Base-by-base conservation (phyloP, 1,140 invertebrate species). In the Notospermus geniculatus region DNA sequence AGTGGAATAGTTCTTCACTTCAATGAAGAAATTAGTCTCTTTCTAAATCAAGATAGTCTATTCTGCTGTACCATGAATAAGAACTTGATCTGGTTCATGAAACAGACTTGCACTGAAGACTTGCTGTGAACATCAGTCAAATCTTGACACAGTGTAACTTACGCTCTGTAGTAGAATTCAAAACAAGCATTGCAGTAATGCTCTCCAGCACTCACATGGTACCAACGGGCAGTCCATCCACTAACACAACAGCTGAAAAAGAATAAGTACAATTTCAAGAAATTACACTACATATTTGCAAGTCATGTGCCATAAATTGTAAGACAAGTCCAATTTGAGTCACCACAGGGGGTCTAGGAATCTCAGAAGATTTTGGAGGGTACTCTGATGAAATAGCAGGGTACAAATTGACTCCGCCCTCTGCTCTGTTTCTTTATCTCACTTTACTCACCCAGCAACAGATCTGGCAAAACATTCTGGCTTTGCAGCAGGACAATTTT, bases 121-220 rank as follows among this genome's bases (percentile, higher is more conserved):
- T 2, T 57, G 19, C 27, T 59, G 1, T 39, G 19, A 28, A n/a
- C 19, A 9, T 54, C 0, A n/a, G n/a, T 1, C 13, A 1, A n/a
- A 55, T 30, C n/a, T n/a, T n/a, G n/a, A n/a, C n/a, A n/a, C n/a
- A n/a, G n/a, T n/a, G 19, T 22, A 13, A 62, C 63, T 57, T 64
- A 80, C 77, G 73, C 73, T 70, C 80, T 72, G 59, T 82, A 82
- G 71, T 71, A 82, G 66, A 75, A 68, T 46, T 83, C 81, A 74
- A 82, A 82, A 62, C 82, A 83, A 54, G 82, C 77, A 64, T 82
- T 83, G 63, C 82, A 83, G 68, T 73, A 82, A 64, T 83, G 82
- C 71, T 83, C 82, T 22, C 77, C 80, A n/a, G 69, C 55, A 9
- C 77, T 75, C 27, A 82, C 66, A 56, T 83, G 82, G 69, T 81